A percentile compares a stretch with the other conserved stretches of the same genome.
Conservation (phyloP, 2,113 vertebrate species). For the Pomatorhinus ruficollis region DNA sequence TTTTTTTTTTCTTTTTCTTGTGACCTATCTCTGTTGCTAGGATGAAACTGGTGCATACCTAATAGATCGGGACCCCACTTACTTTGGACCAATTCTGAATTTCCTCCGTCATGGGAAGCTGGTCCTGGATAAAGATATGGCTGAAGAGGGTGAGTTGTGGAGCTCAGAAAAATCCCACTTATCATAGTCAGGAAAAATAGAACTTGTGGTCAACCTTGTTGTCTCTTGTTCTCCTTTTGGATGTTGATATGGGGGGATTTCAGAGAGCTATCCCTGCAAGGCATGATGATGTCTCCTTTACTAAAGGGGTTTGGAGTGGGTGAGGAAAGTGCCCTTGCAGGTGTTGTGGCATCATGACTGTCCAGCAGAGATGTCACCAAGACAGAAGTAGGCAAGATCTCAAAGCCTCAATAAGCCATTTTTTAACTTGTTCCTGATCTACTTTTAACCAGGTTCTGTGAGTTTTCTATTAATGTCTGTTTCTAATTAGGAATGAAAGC, state of each 20-base stretch:
- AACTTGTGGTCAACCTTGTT: not conserved
- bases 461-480: slow-evolving; percentile 8
- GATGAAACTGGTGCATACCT: slow-evolving; percentile 97
- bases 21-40: slow-evolving; percentile 62
- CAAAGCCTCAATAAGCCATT: not conserved
- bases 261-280: not conserved
- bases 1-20: not conserved
- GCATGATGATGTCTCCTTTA: fast-evolving
- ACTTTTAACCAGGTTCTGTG: not conserved
- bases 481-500: slow-evolving; percentile 43
- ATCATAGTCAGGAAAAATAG: not conserved
- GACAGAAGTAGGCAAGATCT: not conserved
- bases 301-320: not conserved
- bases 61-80: slow-evolving; percentile 96
- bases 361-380: not conserved
- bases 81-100: slow-evolving; percentile 98
- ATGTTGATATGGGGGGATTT: not conserved
- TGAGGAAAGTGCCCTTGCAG: not conserved
- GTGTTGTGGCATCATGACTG: not conserved
- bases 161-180: not conserved
- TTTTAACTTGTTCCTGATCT: not conserved
- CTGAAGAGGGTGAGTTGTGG: slow-evolving; percentile 89
- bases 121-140: slow-evolving; percentile 96
- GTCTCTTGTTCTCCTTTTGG: not conserved
- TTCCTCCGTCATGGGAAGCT: slow-evolving; percentile 96